A percentile compares a stretch with the other conserved stretches of the same genome.
phyloP scores from a whole-genome alignment of 2,888 invertebrate species.

The Cistogaster globosa region DNA sequence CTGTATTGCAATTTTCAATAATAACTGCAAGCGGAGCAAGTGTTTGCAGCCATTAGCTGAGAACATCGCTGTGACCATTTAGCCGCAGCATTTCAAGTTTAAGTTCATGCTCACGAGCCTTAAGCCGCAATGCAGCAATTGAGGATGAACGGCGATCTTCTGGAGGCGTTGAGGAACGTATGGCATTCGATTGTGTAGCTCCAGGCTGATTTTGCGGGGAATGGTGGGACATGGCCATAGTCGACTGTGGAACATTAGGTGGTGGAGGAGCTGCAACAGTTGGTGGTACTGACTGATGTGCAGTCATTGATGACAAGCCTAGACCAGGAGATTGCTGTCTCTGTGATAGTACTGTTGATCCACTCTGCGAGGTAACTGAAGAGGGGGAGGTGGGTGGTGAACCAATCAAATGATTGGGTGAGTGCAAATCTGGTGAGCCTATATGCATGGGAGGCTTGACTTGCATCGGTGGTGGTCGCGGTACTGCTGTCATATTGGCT shows the following conservation, averaged over 20 bases:
- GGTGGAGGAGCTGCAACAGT: conserved; percentile 87
- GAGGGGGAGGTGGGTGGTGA: conserved; percentile 81
- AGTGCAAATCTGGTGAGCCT: conserved; percentile 79
- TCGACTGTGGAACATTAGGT: conserved; percentile 56
- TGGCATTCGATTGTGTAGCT: conserved; percentile 71
- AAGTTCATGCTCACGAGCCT: conserved; percentile 94
- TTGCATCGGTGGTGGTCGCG: conserved; percentile 83
- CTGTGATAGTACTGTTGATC: conserved; percentile 68
- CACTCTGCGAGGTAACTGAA: conserved; percentile 74
- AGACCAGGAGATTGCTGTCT: conserved; percentile 88
- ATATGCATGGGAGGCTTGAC: conserved; percentile 78
- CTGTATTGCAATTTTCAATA: conserved; percentile 13
- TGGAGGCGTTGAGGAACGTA: conserved; percentile 84
- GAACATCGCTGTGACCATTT: conserved; percentile 88
- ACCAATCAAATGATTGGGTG: conserved; percentile 79
- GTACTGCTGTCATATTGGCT: conserved; percentile 84
- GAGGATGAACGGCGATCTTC: conserved; percentile 93
- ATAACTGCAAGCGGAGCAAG: not conserved
- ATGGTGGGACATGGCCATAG: conserved; percentile 77
- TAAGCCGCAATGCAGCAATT: conserved; percentile 92
- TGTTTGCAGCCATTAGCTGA: conserved; percentile 85
- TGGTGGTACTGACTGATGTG: conserved; percentile 78
- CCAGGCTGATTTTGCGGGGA: conserved; percentile 65
- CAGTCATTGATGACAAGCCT: conserved; percentile 83
- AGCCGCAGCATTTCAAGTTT: conserved; percentile 92